phyloP scores from a whole-genome alignment of 2,888 invertebrate species.

The Melipona bicolor region DNA sequence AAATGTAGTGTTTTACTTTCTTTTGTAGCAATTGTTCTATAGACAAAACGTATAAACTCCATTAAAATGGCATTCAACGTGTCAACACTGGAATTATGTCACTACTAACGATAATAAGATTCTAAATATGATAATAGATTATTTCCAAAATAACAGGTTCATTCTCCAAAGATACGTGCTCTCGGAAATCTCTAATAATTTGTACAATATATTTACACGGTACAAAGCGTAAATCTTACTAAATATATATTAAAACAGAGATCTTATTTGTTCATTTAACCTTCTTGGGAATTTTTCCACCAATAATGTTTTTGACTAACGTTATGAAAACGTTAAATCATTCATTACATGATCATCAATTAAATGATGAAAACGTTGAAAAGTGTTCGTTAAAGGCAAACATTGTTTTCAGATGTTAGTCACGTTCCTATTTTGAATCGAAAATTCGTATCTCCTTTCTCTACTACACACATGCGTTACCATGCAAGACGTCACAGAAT shows the following conservation, averaged over 20 bases:
- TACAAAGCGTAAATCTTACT: not conserved
- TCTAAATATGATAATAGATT: not conserved
- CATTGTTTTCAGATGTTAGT: not conserved
- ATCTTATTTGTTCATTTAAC: not conserved
- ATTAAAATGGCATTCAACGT: too few relatives aligned
- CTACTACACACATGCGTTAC: constrained; percentile 52
- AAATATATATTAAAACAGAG: not conserved
- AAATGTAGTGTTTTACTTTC: too few relatives aligned
- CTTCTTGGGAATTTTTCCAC: not conserved
- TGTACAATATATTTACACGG: not conserved
- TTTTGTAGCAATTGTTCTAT: too few relatives aligned
- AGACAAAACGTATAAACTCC: too few relatives aligned
- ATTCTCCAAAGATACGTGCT: not conserved
- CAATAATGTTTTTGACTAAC: not conserved
- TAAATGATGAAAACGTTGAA: not conserved
- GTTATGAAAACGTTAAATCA: too few relatives aligned
- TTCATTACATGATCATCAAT: too few relatives aligned
- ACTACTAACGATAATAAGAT: not conserved
- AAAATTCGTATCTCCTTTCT: constrained; percentile 66
- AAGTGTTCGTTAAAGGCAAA: not conserved
- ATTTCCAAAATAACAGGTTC: not conserved
- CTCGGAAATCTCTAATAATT: not conserved
- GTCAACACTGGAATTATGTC: not conserved
- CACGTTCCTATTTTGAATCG: constrained; percentile 7
- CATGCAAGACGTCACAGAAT: constrained; percentile 56